Base-by-base conservation (phyloP, 2,113 vertebrate species). In the Aegotheles bennettii region DNA sequence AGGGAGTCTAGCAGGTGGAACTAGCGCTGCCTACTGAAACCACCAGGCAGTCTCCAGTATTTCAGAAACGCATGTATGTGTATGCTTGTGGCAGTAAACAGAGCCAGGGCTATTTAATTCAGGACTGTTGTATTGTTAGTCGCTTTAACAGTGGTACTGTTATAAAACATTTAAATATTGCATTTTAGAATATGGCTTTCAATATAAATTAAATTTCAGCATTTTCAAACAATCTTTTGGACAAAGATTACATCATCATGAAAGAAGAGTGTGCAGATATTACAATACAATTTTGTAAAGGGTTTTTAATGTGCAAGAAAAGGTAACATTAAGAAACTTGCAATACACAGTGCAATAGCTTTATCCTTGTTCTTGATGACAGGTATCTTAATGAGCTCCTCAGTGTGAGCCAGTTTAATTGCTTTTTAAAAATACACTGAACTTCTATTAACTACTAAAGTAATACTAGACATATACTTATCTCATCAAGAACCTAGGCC, bases 251-350 rank as follows among this genome's bases (percentile, higher is more conserved):
- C 38, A 89, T 23, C 9, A 57, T 7, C 12, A 36, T 15, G 25
- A 64, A 68, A 73, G 50, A 83, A 43, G 21, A 65, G 23, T 0
- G 1, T 0, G 3, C 8, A 51, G 26, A 16, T 43, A 71, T 24
- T 70, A 54, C 14, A 84, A 86, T 54, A 87, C n/a, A 94, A 36
- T 50, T 59, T 73, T 57, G 38, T 50, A 89, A 84, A 90, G 69
- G 77, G 7, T 51, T 91, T 94, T 91, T 79, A 65, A 89, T 10
- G 18, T 85, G n/a, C 35, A 87, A 85, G 73, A 87, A 89, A 89
- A 90, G 67, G 48, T 56, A 94, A 51, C 67, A 89, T 84, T 87
- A 96, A 65, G 23, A 65, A 95, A 87, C 74, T 70, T 75, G 42
- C 53, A 85, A 86, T 61, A 63, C 33, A 78, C 36, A 56, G 42